phyloP scores from a whole-genome alignment of 2,888 invertebrate species.

The Malachius bipustulatus region DNA sequence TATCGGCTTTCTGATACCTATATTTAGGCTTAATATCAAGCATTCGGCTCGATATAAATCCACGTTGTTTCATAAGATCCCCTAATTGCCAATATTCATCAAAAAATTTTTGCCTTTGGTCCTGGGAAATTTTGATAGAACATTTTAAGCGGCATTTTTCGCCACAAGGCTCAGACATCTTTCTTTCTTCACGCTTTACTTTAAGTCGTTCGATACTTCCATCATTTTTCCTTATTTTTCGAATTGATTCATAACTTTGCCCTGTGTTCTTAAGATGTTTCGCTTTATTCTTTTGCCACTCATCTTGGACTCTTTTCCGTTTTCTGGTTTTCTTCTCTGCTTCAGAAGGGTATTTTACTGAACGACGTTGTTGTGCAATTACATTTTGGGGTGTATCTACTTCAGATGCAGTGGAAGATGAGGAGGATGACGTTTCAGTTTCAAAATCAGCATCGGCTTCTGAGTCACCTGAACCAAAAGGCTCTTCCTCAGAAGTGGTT shows the following conservation, averaged over 20 bases:
- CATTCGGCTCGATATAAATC: slow-evolving; percentile 17
- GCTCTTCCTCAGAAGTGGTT: no score
- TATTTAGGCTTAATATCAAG: slow-evolving; percentile 17
- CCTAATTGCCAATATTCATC: slow-evolving; percentile 16
- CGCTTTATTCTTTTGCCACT: slow-evolving; percentile 2
- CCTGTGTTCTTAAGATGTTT: slow-evolving; percentile 1
- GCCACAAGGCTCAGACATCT: slow-evolving; percentile 13
- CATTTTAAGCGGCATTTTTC: slow-evolving; percentile 21
- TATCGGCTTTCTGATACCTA: slow-evolving; percentile 18
- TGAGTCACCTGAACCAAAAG: no score
- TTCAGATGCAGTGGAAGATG: no score
- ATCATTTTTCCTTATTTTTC: not conserved
- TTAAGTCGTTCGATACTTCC: not conserved
- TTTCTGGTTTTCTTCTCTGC: no score
- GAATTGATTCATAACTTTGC: not conserved
- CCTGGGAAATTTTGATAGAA: slow-evolving; percentile 15
- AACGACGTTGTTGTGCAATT: no score
- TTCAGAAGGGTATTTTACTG: no score
- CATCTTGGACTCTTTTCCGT: no score
- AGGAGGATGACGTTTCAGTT: no score
- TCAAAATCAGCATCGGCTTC: no score
- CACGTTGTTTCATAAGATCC: slow-evolving; percentile 18
- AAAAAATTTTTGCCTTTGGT: slow-evolving; percentile 16
- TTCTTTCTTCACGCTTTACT: slow-evolving; percentile 11
- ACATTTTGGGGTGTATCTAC: no score